Base-by-base conservation (phyloP, 2,797 vertebrate genomes). In the Botia almorhae region DNA sequence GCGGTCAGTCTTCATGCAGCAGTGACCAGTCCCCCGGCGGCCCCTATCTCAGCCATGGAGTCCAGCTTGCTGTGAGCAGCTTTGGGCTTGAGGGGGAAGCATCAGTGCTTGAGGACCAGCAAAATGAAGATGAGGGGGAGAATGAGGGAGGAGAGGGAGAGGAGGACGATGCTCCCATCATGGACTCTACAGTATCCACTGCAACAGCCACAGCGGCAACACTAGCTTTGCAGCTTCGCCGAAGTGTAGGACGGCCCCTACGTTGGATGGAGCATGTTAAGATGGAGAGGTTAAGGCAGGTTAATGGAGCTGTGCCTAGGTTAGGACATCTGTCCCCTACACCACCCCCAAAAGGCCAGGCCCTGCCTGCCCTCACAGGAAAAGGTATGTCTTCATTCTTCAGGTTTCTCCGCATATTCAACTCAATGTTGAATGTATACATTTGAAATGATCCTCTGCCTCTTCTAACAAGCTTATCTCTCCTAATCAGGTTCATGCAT, bases 1-100 rank as follows among this genome's bases (percentile, higher is more conserved):
- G 97, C 97, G 90, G 97, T 99, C 96, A 99, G 97, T 98, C 97
- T 99, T 94, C 98, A 98, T 98, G 97, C 97, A 95, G 97, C 98
- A 96, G 97, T 97, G 95, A 97, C 92, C 97, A 98, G 95, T 97
- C 97, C 97, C 95, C 95, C 95, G 60, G 95, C 97, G 94, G 96
- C 96, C 92, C 93, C 97, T 95, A 96, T 98, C 92, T 96, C 97
- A 93, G 95, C 97, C 92, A 95, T 98, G 96, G 97, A 97, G 94
- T 98, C 97, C 96, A 98, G 95, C 95, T 97, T 97, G 94, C 95
- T 98, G 91, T 99, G 94, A 99, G 94, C 0, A 86, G 94, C 84
- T 93, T 96, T 90, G 94, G 95, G 91, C 95, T 94, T 88, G 88
- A 93, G 92, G 96, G 95, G 94, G 96, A 97, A 94, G 95, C 95